phyloP scores from a whole-genome alignment of 2,797 vertebrate genomes.

The Prunella strophiata region DNA sequence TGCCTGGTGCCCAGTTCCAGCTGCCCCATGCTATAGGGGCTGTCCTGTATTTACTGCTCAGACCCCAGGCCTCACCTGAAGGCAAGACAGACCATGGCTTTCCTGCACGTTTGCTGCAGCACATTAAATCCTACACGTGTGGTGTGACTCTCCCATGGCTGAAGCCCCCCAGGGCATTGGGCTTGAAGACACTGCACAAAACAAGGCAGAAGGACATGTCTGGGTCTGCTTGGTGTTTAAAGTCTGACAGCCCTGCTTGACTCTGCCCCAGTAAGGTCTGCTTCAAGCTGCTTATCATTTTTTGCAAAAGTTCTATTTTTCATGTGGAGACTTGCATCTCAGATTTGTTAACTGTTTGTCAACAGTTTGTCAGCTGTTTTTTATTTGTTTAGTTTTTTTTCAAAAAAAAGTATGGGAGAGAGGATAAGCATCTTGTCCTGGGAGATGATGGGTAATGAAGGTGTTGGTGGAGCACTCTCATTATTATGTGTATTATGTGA shows the following conservation, averaged over 20 bases:
- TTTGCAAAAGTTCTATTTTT: neutral
- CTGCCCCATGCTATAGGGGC: neutral
- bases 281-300: neutral
- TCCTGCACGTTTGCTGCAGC: neutral
- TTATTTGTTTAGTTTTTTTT: neutral
- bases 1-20: neutral
- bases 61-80: neutral
- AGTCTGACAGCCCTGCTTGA: neutral
- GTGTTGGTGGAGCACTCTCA: neutral
- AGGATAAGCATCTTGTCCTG: neutral
- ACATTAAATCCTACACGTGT: fast-evolving
- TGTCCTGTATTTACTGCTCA: neutral
- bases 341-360: neutral
- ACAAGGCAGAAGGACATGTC: fast-evolving
- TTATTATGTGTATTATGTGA: fast-evolving
- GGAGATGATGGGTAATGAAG: neutral
- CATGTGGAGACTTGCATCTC: neutral
- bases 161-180: neutral
- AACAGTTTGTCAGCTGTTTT: neutral
- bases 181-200: neutral
- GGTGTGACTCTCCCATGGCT: neutral
- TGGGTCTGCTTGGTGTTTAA: neutral
- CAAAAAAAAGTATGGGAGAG: neutral
- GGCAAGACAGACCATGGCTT: neutral
- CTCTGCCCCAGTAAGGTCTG: neutral